Percentiles rank a stretch among this genome's conserved stretches.
Conservation (phyloP, 2,797 vertebrate genomes). For the Halcyon smyrnensis region DNA sequence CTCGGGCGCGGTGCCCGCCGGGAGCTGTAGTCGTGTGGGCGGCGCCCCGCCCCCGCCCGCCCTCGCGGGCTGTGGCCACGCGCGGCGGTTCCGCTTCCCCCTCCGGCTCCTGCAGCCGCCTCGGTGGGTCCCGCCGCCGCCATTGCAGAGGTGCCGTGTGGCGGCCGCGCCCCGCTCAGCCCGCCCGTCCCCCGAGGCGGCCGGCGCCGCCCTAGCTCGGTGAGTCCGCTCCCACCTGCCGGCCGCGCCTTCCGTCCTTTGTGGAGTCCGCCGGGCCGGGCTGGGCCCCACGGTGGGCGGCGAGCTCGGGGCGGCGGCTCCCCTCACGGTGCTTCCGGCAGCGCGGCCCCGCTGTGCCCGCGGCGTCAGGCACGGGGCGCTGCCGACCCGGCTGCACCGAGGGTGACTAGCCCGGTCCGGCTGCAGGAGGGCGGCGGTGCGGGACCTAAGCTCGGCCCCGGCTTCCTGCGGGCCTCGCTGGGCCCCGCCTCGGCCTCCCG, state of each 20-base stretch:
- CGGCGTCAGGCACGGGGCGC: not conserved
- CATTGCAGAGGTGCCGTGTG: constrained; percentile 67
- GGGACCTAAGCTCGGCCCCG: not conserved
- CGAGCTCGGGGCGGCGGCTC: constrained; percentile 10
- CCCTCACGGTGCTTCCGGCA: not conserved
- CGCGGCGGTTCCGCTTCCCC: constrained; percentile 80
- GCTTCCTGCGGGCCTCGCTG: not conserved
- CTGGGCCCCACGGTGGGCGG: not conserved
- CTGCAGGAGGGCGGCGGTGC: not conserved
- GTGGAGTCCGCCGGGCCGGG: not conserved
- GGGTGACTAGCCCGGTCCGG: not conserved
- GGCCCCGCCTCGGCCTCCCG: not conserved
- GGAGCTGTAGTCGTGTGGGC: not conserved
- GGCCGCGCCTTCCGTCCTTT: not conserved
- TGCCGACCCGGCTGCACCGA: not conserved
- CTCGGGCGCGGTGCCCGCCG: not conserved
- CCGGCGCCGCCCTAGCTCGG: not conserved
- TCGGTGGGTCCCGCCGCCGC: constrained; percentile 46
- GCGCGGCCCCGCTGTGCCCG: not conserved
- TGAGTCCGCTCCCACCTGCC: constrained; percentile 30
- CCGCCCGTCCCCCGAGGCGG: not conserved
- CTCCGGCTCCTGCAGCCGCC: constrained; percentile 54
- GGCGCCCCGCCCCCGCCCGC: constrained; percentile 44
- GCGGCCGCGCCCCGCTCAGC: not conserved
- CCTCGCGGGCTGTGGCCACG: constrained; percentile 76